Evolutionary conservation across 2,888 invertebrate genomes (phyloP), one percentile per base, ranked within the genome.

Genomic region (Andrena trimmerana): DNA sequence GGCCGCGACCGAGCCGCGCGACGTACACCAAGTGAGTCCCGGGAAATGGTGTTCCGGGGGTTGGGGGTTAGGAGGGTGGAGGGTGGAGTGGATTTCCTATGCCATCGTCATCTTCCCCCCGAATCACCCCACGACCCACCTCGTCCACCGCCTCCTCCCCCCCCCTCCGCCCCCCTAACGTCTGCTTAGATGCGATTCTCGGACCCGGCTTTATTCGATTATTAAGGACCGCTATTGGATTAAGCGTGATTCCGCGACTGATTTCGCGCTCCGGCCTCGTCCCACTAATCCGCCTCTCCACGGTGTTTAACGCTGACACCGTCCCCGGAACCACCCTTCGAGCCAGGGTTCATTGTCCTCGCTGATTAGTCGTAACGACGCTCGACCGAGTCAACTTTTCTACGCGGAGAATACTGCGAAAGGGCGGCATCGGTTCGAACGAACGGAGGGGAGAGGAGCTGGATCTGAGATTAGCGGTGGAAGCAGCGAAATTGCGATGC

Each of bases 171-270:
- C 74, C 83, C 86, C 75, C 76, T 72, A 79, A 80, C 86, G 87
- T 91, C 90, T 92, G 91, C 92, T 93, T 93, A 92, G 93, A 92
- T 88, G 90, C 89, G 87, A 90, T 90, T 89, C 91, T 89, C 90
- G 86, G 88, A 86, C 87, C 90, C 87, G 84, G 88, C 90, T 88
- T 93, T 92, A 93, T 93, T 93, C 93, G 93, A 93, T 93, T 93
- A 93, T 93, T 92, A 92, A 92, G 92, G 91, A 91, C 92, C 91
- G 90, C 92, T 92, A 93, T 93, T 93, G 92, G 92, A 93, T 93
- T 93, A 92, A 92, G 89, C 89, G 90, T 88, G 91, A 92, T 92
- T 92, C 91, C 84, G 82, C 87, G 89, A 88, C 88, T 88, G 87
- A 88, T 88, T 88, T 87, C 87, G 74, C 83, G 85, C 83, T 76